Conservation (phyloP, 2,888 invertebrate species). For the Drosophila diplacantha region DNA sequence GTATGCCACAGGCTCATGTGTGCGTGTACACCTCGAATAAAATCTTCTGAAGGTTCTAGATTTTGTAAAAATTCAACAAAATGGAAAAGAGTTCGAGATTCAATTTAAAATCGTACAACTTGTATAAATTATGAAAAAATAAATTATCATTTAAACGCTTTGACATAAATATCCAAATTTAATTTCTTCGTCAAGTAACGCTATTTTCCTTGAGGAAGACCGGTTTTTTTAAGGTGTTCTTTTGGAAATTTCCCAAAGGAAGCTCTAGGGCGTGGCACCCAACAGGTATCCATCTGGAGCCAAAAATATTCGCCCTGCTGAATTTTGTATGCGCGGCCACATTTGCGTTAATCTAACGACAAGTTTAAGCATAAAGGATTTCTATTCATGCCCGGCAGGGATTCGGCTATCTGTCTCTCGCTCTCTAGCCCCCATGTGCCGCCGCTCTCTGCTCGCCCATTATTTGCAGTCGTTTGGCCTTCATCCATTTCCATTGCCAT, state of each 20-base stretch:
- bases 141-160: background rate
- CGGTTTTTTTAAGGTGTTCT: background rate
- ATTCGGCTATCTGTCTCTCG: constrained; percentile 22
- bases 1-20: constrained; percentile 17
- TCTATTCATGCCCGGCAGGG: constrained; percentile 58
- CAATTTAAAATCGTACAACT: background rate
- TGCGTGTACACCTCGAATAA: constrained; percentile 14
- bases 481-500: constrained; percentile 39
- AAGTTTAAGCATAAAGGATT: constrained; percentile 70
- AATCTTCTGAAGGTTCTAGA: background rate
- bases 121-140: background rate
- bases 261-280: constrained; percentile 32
- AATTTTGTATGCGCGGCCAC: constrained; percentile 68
- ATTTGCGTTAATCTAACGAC: constrained; percentile 72
- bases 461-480: constrained; percentile 70
- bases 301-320: constrained; percentile 17
- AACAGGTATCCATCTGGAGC: constrained; percentile 59
- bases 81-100: too few species aligned
- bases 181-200: too few species aligned
- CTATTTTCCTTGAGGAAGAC: background rate
- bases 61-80: background rate
- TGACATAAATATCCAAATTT: background rate
- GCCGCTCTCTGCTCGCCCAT: constrained; percentile 44
- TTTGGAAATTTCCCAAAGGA: background rate
- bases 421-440: constrained; percentile 2